Percentiles rank a stretch among this genome's conserved stretches.
Conservation (phyloP, 2,113 vertebrate genomes). For the Cariama cristata region DNA sequence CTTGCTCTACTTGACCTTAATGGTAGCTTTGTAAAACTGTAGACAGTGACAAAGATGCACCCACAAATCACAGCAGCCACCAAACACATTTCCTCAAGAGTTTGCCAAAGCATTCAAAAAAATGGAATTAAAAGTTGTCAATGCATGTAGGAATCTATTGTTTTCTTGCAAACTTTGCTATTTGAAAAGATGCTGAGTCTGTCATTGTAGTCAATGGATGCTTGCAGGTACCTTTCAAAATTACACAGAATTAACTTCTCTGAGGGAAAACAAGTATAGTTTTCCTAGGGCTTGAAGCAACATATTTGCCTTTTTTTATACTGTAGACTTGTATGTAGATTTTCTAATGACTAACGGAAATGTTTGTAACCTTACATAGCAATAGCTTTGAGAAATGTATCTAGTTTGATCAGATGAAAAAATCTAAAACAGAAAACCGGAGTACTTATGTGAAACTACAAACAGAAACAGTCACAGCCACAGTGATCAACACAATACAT, state of each 20-base stretch:
- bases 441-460: background rate
- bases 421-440: background rate
- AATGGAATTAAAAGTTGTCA: background rate
- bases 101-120: background rate
- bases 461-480: background rate
- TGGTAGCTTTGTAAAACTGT: background rate
- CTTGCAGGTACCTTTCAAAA: background rate
- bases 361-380: background rate
- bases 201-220: background rate
- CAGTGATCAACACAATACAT: background rate
- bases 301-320: background rate
- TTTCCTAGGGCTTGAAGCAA: background rate
- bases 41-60: background rate
- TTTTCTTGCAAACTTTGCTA: background rate
- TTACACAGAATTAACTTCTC: background rate
- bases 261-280: background rate
- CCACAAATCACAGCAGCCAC: background rate
- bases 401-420: background rate
- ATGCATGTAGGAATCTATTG: background rate
- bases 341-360: background rate
- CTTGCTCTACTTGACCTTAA: background rate
- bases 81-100: background rate
- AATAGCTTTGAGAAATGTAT: background rate
- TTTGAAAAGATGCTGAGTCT: background rate
- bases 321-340: background rate